Evolutionary conservation across 2,888 invertebrate genomes (phyloP).

Genomic region (Danaus chrysippus): DNA sequence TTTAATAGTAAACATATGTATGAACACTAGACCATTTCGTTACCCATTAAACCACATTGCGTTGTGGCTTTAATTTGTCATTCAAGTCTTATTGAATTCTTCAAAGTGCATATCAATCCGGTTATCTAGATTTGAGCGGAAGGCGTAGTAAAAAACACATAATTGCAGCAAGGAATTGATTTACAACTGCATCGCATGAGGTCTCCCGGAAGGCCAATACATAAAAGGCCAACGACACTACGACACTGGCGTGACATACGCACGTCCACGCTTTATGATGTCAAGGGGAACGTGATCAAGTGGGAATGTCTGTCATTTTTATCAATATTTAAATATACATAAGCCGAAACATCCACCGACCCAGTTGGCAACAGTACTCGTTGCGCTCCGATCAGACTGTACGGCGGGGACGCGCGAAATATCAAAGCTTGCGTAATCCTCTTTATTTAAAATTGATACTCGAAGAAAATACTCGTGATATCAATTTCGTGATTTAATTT

Average conservation of each 20-base stretch:
- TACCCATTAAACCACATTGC: neutral
- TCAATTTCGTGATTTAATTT: neutral
- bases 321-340: conserved; percentile 25
- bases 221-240: conserved; percentile 56
- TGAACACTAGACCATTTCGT: neutral
- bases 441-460: conserved; percentile 21
- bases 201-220: conserved; percentile 49
- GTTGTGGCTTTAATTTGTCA: too few species aligned
- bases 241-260: conserved; percentile 46
- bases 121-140: too few species aligned
- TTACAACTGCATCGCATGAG: conserved; percentile 24
- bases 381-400: conserved; percentile 47
- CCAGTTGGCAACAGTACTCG: conserved; percentile 46
- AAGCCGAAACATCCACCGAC: conserved; percentile 37
- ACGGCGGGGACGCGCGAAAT: conserved; percentile 64
- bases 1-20: conserved; percentile 14
- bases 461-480: neutral
- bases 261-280: conserved; percentile 43
- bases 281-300: conserved; percentile 61
- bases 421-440: conserved; percentile 45
- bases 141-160: conserved; percentile 22
- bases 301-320: conserved; percentile 37
- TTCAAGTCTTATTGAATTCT: too few species aligned
- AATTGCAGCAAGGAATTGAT: conserved; percentile 36
- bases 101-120: too few species aligned